Evolutionary conservation across 1,140 invertebrate species (phyloP), one percentile per base, ranked within the genome.

Genomic region (Bombus superbus): DNA sequence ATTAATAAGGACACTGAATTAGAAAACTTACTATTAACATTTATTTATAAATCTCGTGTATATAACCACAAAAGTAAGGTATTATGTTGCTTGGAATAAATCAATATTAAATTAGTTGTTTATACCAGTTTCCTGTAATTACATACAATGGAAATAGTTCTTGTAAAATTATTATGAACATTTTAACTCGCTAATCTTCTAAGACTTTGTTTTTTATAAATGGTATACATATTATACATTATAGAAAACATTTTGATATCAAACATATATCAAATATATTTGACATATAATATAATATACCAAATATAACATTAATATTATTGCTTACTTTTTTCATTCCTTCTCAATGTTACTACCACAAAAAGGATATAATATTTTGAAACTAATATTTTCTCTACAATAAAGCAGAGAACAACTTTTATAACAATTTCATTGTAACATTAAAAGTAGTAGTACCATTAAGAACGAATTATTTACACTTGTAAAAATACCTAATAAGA

Each of bases 11-110:
- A 18, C 42, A 40, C 15, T 53, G 25, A 73, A 73, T 73, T 73
- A 32, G 2, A 73, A 73, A 73, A 73, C 85, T 85, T 88, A 75
- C 15, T 81, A 79, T 68, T 32, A 89, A 89, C 47, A 53, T 89
- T 88, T 89, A 89, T 89, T 89, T 89, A 89, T 88, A 89, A 88
- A 88, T n/a, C 32, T 86, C 53, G 3, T 22, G 15, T 78, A n/a
- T 83, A 44, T 81, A 79, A 62, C 62, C 62, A 40, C 13, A 66
- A 82, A 89, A 79, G 35, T 59, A 72, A 80, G 18, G 38, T 53
- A 40, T 82, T n/a, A 79, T 73, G 64, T 69, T 66, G 28, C 6
- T 72, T 77, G 59, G 47, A 85, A 77, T 73, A 78, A 73, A 35
- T 81, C 5, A 68, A 73, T 59, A 64, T 13, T 59, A 74, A 71